Conservation (phyloP, 1,140 invertebrate genomes). For the Danaus melanippus region DNA sequence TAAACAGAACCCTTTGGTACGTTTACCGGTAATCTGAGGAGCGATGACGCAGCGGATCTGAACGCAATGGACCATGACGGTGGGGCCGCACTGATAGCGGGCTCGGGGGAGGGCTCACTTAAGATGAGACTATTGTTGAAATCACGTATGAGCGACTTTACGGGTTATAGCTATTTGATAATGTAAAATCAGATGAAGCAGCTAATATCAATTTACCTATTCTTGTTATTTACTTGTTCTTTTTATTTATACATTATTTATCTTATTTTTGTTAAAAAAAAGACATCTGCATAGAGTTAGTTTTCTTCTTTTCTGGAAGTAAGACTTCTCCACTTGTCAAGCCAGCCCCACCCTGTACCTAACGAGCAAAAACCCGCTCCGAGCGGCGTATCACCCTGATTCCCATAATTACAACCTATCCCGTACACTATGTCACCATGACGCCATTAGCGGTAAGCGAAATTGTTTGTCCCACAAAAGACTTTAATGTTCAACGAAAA, state of each 20-base stretch:
- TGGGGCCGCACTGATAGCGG: slow-evolving; percentile 18
- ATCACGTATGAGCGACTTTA: too few species aligned
- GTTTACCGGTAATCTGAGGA: slow-evolving; percentile 41
- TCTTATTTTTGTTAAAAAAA: too few species aligned
- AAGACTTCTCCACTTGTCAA: neutral
- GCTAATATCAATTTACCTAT: too few species aligned
- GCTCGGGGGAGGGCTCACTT: slow-evolving; percentile 4
- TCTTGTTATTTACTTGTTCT: too few species aligned
- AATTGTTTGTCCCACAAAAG: slow-evolving; percentile 41
- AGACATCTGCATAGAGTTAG: too few species aligned
- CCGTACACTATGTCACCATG: slow-evolving; percentile 61
- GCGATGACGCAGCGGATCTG: slow-evolving; percentile 43
- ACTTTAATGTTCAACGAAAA: slow-evolving; percentile 22
- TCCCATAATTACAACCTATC: slow-evolving; percentile 62
- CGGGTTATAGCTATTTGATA: too few species aligned
- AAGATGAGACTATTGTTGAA: too few species aligned
- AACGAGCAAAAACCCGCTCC: slow-evolving; percentile 66
- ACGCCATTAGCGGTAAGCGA: slow-evolving; percentile 61
- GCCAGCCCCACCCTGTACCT: slow-evolving; percentile 24
- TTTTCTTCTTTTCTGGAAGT: too few species aligned
- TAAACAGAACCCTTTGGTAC: slow-evolving; percentile 31
- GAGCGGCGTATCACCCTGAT: slow-evolving; percentile 57
- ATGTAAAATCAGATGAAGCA: too few species aligned
- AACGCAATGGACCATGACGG: slow-evolving; percentile 37
- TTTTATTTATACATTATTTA: too few species aligned